A percentile compares a stretch with the other conserved stretches of the same genome.
phyloP scores from a whole-genome alignment of 2,113 vertebrate genomes.

The Myotis yumanensis region DNA sequence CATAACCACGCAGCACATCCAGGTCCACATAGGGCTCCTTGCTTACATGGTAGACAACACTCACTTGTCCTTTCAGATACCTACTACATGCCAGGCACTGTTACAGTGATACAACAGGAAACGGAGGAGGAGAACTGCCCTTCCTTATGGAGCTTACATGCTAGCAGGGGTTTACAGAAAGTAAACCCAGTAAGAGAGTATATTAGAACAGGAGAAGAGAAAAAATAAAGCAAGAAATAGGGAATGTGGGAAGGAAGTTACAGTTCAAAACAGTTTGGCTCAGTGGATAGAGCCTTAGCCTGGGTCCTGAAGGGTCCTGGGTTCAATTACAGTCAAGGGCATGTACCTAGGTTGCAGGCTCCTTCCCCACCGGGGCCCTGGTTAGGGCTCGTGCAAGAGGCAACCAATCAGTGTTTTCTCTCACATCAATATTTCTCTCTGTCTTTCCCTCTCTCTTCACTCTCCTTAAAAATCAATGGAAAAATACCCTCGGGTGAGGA shows the following conservation, averaged over 20 bases:
- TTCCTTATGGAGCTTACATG: not conserved
- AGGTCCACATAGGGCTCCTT: not conserved
- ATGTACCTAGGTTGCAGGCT: no score
- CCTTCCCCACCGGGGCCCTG: no score
- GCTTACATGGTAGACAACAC: not conserved
- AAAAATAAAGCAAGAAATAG: not conserved
- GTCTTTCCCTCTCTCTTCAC: no score
- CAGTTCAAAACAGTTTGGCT: not conserved
- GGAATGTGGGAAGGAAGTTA: not conserved
- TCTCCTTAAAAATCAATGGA: no score
- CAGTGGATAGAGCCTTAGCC: no score
- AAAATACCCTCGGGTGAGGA: no score
- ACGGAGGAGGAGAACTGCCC: not conserved
- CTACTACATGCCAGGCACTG: not conserved
- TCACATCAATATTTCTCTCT: no score
- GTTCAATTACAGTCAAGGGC: no score
- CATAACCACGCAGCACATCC: not conserved
- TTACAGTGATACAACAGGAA: not conserved
- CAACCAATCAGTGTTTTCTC: no score
- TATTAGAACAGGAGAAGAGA: not conserved
- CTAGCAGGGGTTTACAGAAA: not conserved
- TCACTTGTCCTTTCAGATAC: not conserved
- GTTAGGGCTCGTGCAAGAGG: no score
- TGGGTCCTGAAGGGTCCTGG: no score
- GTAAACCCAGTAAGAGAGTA: not conserved